Evolutionary conservation across 2,888 invertebrate species (phyloP), one percentile per base, ranked within the genome.

Genomic region (Drosophila recens): DNA sequence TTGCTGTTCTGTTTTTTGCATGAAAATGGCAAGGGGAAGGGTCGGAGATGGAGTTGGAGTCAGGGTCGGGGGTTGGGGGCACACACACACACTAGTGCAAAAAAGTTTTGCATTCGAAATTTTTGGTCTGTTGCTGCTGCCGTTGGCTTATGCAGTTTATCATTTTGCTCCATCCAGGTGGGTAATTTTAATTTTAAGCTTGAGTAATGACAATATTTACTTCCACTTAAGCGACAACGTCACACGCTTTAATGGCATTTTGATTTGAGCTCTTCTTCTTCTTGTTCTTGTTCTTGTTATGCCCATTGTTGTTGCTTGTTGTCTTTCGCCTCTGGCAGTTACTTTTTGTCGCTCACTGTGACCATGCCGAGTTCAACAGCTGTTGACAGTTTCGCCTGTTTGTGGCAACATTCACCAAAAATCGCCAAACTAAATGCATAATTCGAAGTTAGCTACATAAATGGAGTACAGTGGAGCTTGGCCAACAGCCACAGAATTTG

Each of bases 151-250:
- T 90, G 90, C 90, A 90, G 89, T 90, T 90, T 90, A 90, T 90
- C 90, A 90, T 90, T 86, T 90, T 71, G 73, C 80, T 67, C 82
- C 74, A 75, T 73, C 78, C 82, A 86, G 80, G 79, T 82, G 79
- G 87, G 89, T 82, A 89, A 90, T 90, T 90, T 88, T 85, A 90
- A 90, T 90, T 90, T 90, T 90, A 90, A 90, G 90, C 90, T 87
- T 88, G 90, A 90, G 84, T 90, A 89, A 90, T 90, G 90, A 90
- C 90, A 90, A 87, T 88, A 90, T 90, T 90, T 90, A 82, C 88
- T 87, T 86, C 83, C 82, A 85, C 83, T 87, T 85, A 71, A 68
- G 73, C 82, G 84, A 79, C 77, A 82, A 71, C 81, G 83, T 81
- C 82, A 79, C 84, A 86, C 86, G 83, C 85, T 90, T 90, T 90